phyloP scores from a whole-genome alignment of 1,140 invertebrate genomes.

The Hydropsyche tenuis region DNA sequence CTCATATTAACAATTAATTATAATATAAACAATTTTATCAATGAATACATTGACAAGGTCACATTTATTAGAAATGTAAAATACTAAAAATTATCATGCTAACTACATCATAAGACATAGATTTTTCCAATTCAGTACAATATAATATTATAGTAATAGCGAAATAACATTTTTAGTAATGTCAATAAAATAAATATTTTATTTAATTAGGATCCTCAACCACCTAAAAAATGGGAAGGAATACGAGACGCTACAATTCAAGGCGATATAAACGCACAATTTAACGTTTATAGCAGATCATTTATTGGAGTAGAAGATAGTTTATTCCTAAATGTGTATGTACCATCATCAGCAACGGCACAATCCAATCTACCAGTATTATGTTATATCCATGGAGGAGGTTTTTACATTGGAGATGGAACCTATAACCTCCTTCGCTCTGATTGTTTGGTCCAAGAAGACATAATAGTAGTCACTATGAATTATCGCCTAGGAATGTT shows the following conservation, averaged over 20 bases:
- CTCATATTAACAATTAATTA: too few species aligned
- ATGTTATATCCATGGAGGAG: conserved; percentile 69
- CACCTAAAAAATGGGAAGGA: conserved; percentile 63
- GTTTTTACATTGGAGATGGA: conserved; percentile 61
- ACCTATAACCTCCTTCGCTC: conserved; percentile 53
- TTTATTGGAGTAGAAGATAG: conserved; percentile 64
- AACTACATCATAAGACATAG: too few species aligned
- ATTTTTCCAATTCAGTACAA: too few species aligned
- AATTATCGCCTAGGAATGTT: conserved; percentile 79
- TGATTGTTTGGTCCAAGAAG: conserved; percentile 65
- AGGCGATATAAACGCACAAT: conserved; percentile 58
- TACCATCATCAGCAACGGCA: conserved; percentile 46
- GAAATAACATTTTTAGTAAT: neutral
- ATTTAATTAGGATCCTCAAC: conserved; percentile 61
- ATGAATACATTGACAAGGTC: too few species aligned
- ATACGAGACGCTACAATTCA: conserved; percentile 61
- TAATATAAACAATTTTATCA: too few species aligned
- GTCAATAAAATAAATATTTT: neutral
- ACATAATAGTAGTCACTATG: conserved; percentile 74
- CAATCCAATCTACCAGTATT: conserved; percentile 55
- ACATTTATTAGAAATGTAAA: too few species aligned
- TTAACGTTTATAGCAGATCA: conserved; percentile 47
- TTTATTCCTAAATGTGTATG: conserved; percentile 64
- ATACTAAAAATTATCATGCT: too few species aligned
- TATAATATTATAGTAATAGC: too few species aligned